phyloP scores from a whole-genome alignment of 2,888 invertebrate genomes.

The Yponomeuta malinellus region DNA sequence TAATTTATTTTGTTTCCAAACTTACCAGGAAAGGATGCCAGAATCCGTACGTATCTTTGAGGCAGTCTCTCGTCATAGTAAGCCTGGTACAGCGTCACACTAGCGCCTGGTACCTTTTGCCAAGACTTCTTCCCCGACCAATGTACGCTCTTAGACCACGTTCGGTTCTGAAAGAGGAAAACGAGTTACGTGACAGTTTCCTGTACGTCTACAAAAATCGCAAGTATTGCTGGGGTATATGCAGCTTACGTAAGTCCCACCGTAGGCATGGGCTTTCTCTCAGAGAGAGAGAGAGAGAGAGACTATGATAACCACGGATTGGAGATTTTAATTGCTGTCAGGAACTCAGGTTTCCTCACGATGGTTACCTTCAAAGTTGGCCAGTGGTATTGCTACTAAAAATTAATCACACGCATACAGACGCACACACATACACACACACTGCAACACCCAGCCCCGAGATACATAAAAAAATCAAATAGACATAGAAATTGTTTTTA shows the following conservation, averaged over 20 bases:
- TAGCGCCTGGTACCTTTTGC: conserved; percentile 57
- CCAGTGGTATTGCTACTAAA: no score
- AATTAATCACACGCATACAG: no score
- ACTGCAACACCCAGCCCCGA: no score
- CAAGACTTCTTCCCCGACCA: conserved; percentile 36
- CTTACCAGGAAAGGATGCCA: conserved; percentile 56
- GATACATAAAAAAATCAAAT: no score
- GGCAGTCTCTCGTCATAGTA: conserved; percentile 69
- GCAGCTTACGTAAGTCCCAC: neutral
- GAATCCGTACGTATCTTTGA: conserved; percentile 58
- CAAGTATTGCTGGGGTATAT: no score
- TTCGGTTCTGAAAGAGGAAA: conserved; percentile 48
- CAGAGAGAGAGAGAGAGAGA: neutral
- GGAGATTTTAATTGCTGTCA: no score
- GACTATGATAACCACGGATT: no score
- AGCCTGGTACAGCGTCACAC: conserved; percentile 68
- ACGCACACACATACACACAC: no score
- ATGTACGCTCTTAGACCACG: conserved; percentile 37
- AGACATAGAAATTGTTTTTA: no score
- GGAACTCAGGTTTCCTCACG: no score
- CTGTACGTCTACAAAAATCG: neutral
- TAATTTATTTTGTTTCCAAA: no score
- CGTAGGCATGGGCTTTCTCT: neutral
- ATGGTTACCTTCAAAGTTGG: no score
- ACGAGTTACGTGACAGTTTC: neutral